phyloP scores from a whole-genome alignment of 1,140 invertebrate genomes.

The Portunus trituberculatus region DNA sequence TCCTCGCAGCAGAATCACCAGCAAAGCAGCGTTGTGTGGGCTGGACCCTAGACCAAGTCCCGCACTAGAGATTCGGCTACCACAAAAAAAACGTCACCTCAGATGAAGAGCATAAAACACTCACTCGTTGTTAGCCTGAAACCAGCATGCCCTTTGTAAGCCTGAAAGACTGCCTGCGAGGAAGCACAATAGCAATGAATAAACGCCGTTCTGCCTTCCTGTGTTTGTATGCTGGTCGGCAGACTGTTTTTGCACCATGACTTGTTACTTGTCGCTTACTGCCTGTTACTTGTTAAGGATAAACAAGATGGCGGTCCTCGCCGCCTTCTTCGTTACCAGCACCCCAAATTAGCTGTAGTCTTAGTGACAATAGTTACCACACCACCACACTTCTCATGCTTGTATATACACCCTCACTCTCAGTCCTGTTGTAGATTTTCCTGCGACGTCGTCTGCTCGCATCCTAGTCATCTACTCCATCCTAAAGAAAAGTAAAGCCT shows the following conservation, averaged over 20 bases:
- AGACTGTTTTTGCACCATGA: neutral
- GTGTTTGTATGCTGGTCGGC: neutral
- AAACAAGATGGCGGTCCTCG: neutral
- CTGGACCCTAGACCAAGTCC: neutral
- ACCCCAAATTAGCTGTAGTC: neutral
- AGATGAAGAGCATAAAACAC: neutral
- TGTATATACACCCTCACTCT: neutral
- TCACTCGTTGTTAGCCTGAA: neutral
- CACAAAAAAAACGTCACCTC: neutral
- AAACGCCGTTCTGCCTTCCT: neutral
- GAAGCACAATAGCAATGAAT: slow-evolving; percentile 17
- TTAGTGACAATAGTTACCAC: neutral
- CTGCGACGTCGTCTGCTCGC: neutral
- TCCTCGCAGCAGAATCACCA: slow-evolving; percentile 53
- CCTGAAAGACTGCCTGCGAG: neutral
- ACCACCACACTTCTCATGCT: neutral
- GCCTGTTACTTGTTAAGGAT: neutral
- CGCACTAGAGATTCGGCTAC: no score
- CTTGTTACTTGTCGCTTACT: neutral
- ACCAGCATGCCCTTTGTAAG: neutral
- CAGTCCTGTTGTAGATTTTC: neutral
- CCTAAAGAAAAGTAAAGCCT: neutral
- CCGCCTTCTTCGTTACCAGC: neutral
- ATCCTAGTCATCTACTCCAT: neutral
- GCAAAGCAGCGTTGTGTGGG: neutral